A percentile compares a stretch with the other conserved stretches of the same genome.
These are phyloP conservation scores for Dryoscopus gambensis DNA, from an alignment of 2,113 vertebrate genomes.

Conservation along the genomic window DNA sequence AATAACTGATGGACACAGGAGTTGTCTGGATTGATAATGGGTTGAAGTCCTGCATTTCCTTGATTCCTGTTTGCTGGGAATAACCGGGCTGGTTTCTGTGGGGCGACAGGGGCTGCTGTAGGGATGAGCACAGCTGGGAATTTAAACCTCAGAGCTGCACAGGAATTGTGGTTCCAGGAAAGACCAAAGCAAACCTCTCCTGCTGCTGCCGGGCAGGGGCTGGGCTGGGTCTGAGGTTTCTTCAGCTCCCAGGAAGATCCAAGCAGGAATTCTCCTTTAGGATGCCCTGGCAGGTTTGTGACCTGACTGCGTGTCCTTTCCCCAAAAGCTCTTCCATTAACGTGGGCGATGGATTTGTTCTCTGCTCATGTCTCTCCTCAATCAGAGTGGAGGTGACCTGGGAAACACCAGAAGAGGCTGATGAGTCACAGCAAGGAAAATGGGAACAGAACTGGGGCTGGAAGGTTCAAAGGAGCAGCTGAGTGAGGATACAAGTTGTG, in stretches of 20 bases:
- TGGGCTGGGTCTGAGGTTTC: accelerated
- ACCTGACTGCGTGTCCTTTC: background rate
- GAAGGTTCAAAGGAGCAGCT: background rate
- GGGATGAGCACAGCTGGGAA: background rate
- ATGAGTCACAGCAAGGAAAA: background rate
- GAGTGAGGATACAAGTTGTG: accelerated
- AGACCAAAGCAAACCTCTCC: background rate
- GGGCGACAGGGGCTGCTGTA: background rate
- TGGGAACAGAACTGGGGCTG: background rate
- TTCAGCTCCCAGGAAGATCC: background rate
- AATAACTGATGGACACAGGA: background rate
- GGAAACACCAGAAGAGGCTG: background rate
- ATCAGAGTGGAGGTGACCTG: background rate
- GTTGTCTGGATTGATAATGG: background rate
- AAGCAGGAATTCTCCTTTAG: background rate
- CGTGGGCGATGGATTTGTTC: background rate
- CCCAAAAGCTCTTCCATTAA: background rate
- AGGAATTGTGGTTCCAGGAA: background rate
- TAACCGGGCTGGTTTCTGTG: background rate
- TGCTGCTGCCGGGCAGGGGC: background rate
- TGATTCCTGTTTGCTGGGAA: background rate
- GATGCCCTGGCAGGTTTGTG: background rate
- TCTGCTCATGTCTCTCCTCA: background rate
- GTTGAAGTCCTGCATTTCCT: background rate
- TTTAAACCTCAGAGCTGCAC: background rate